Conservation (phyloP, 2,888 invertebrate species). For the Icerya purchasi region DNA sequence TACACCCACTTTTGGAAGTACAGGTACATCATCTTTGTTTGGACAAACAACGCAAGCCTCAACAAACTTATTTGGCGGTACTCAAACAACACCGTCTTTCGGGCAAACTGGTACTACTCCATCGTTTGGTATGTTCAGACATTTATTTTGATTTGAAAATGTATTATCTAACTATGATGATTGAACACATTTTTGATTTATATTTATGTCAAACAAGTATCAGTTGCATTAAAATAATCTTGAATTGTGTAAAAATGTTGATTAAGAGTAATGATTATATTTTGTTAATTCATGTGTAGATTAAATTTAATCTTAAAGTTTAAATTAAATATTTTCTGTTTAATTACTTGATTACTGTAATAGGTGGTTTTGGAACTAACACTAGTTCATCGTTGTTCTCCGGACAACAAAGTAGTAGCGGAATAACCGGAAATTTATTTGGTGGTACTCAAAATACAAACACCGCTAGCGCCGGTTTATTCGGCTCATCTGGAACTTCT, state of each 20-base stretch:
- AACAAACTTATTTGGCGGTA: constrained; percentile 37
- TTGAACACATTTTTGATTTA: too few species aligned
- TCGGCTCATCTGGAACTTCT: constrained; percentile 33
- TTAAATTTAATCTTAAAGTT: not conserved
- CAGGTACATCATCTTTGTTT: constrained; percentile 21
- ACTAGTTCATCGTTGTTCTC: constrained; percentile 24
- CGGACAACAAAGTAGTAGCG: constrained; percentile 27
- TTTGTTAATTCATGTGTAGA: too few species aligned
- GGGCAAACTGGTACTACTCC: constrained; percentile 37
- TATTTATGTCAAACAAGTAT: too few species aligned
- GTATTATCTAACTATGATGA: not conserved
- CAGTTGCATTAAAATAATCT: too few species aligned
- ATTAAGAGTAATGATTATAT: too few species aligned
- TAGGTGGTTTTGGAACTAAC: constrained; percentile 6
- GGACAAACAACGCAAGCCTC: constrained; percentile 24
- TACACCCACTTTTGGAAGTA: constrained; percentile 45
- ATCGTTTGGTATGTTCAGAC: constrained; percentile 23
- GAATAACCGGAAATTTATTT: constrained; percentile 23
- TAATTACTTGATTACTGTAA: constrained; percentile 6
- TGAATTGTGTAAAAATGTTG: too few species aligned
- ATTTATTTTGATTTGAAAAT: not conserved
- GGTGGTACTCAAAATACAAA: constrained; percentile 26
- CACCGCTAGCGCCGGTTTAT: constrained; percentile 33
- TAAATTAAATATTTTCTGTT: not conserved
- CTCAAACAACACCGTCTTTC: constrained; percentile 39